Evolutionary conservation across 2,888 invertebrate genomes (phyloP).

Genomic region (Neuroscelio doddi): DNA sequence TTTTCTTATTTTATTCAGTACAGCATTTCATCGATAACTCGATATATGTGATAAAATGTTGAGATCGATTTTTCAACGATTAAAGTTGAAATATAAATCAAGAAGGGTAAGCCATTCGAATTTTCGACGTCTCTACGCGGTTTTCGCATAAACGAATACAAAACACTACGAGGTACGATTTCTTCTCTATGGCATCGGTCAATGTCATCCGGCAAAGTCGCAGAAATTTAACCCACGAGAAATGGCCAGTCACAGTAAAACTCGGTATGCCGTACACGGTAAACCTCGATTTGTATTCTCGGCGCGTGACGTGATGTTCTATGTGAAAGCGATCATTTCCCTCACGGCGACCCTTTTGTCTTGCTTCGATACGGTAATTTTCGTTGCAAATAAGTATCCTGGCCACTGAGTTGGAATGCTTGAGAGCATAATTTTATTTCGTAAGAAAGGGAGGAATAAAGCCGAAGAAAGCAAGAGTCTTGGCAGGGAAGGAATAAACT

Average conservation of each 20-base stretch:
- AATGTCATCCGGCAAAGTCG: slow-evolving; percentile 63
- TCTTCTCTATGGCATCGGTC: slow-evolving; percentile 65
- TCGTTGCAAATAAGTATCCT: slow-evolving; percentile 38
- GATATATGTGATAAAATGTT: no score
- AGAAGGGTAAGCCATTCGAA: slow-evolving; percentile 13
- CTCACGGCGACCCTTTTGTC: slow-evolving; percentile 52
- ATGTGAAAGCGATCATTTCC: slow-evolving; percentile 58
- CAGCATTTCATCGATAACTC: no score
- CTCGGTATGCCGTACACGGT: slow-evolving; percentile 51
- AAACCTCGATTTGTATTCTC: slow-evolving; percentile 66
- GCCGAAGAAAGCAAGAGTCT: slow-evolving; percentile 39
- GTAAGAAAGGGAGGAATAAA: slow-evolving; percentile 35
- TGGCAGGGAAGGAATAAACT: slow-evolving; percentile 42
- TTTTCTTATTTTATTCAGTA: no score
- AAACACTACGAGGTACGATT: slow-evolving; percentile 56
- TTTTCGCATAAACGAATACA: slow-evolving; percentile 26
- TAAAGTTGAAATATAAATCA: no score
- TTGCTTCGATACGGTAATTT: slow-evolving; percentile 53
- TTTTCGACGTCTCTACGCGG: slow-evolving; percentile 19
- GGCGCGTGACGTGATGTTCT: slow-evolving; percentile 57
- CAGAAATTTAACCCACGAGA: slow-evolving; percentile 67
- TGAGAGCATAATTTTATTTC: slow-evolving; percentile 61
- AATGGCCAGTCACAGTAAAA: slow-evolving; percentile 50
- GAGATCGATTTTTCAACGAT: no score
- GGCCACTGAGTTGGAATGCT: slow-evolving; percentile 33